Conservation (phyloP, 1,140 invertebrate genomes). For the Drosophila ananassae region DNA sequence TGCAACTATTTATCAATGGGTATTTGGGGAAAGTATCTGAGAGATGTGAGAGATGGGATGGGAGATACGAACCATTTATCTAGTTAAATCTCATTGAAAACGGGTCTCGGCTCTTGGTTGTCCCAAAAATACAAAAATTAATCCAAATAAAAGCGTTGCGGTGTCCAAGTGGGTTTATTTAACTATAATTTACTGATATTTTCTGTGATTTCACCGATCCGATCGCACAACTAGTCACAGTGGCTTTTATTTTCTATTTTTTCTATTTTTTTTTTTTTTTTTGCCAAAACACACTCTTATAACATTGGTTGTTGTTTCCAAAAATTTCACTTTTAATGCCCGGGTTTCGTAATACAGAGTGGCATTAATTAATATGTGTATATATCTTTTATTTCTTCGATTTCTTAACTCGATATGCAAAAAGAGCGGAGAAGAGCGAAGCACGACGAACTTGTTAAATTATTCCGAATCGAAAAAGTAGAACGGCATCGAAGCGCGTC, state of each 20-base stretch:
- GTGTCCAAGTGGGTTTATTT: slow-evolving; percentile 39
- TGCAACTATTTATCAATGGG: slow-evolving; percentile 37
- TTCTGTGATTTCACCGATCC: slow-evolving; percentile 37
- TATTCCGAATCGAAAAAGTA: slow-evolving; percentile 49
- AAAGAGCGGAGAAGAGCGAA: slow-evolving; percentile 4
- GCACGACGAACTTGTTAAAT: slow-evolving; percentile 26
- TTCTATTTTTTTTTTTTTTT: slow-evolving; percentile 17
- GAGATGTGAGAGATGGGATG: slow-evolving; percentile 10
- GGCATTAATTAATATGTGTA: slow-evolving; percentile 12
- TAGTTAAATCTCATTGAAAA: slow-evolving; percentile 79
- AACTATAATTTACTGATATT: slow-evolving; percentile 29
- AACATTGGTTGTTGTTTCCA: slow-evolving; percentile 27
- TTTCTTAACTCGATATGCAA: slow-evolving; percentile 32
- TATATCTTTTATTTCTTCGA: slow-evolving; percentile 28
- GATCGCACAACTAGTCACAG: slow-evolving; percentile 39
- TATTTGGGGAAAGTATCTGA: slow-evolving; percentile 15
- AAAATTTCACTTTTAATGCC: slow-evolving; percentile 51
- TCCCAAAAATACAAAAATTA: slow-evolving; percentile 50
- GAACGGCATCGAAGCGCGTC: slow-evolving; percentile 61
- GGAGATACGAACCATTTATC: slow-evolving; percentile 80
- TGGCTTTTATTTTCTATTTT: slow-evolving; percentile 7
- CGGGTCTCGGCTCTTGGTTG: slow-evolving; percentile 51
- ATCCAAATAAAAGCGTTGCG: slow-evolving; percentile 68
- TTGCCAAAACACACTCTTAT: slow-evolving; percentile 53
- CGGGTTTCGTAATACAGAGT: slow-evolving; percentile 59